Evolutionary conservation across 2,113 vertebrate species (phyloP), one percentile per base, ranked within the genome.

Genomic region (Alces alces): DNA sequence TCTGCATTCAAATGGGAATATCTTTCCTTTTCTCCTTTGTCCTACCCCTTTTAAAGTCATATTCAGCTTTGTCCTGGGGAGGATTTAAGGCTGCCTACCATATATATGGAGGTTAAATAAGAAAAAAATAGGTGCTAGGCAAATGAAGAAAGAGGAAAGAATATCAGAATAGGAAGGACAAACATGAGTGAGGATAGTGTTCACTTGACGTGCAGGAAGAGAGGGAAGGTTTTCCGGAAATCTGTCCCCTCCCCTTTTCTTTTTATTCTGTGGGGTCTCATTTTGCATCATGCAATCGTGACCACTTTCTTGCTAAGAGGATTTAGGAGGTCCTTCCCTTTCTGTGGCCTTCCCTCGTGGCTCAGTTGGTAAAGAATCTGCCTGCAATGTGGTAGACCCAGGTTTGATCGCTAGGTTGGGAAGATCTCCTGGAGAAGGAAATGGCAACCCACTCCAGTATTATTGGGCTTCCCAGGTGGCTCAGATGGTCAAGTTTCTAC

Each of bases 11-110:
- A 39, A 70, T 70, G n/a, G n/a, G n/a, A 8, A 70, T 70, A 70
- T 39, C 5, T 70, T 70, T 36, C 64, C 36, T 70, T 70, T 70
- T 70, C n/a, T 70, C 5, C n/a, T 70, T 70, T 70, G n/a, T 5
- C 9, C 25, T 25, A 17, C 13, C 3, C 17, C 9, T 23, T 93
- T 79, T 43, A 47, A 54, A 21, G 43, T 73, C n/a, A 28, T 30
- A 23, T 45, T 30, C 55, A 87, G 54, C 89, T 87, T 73, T 87
- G 27, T 93, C 86, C 73, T 79, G 80, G 89, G 57, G 83, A 84
- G 28, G 52, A 73, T 60, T 45, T n/a, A 86, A 39, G 60, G 50
- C n/a, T 78, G 36, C 23, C 90, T 88, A 11, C 1, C 27, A 33
- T 47, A 0, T 28, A 19, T 8, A 5, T 52, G 66, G 30, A 70